Percentiles rank a stretch among this genome's conserved stretches.
phyloP scores from a whole-genome alignment of 2,888 invertebrate genomes.

The Hylaea fasciaria region DNA sequence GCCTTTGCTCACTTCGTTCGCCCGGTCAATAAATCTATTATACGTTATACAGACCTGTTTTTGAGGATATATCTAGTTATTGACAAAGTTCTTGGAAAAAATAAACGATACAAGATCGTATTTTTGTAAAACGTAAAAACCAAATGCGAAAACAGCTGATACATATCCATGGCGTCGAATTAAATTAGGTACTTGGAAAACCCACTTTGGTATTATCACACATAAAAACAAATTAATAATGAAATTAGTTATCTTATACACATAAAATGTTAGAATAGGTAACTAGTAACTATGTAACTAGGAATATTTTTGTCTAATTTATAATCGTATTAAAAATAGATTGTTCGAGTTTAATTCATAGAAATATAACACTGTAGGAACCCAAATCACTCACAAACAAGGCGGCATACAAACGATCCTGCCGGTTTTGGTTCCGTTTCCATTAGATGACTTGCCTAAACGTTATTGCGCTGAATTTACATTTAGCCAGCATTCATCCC shows the following conservation, averaged over 20 bases:
- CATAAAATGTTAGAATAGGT: too few species aligned
- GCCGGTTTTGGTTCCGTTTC: background rate
- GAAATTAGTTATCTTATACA: too few species aligned
- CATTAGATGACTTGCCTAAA: constrained; percentile 22
- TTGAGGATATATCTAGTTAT: background rate
- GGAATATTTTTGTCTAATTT: too few species aligned
- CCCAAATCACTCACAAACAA: constrained; percentile 5
- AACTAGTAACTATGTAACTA: too few species aligned
- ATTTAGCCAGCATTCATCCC: constrained; percentile 10
- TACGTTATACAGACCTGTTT: too few species aligned
- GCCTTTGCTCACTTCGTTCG: too few species aligned
- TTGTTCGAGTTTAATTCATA: constrained; percentile 2
- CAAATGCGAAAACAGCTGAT: constrained; percentile 8
- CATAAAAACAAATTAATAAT: too few species aligned
- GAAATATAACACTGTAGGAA: constrained; percentile 3
- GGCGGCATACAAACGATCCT: constrained; percentile 4
- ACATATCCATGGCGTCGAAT: constrained; percentile 12
- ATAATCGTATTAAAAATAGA: constrained; percentile 10
- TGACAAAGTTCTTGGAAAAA: background rate
- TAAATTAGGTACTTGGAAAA: constrained; percentile 16
- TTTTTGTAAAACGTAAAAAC: constrained; percentile 6
- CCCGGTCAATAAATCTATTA: too few species aligned
- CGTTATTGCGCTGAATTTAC: constrained; percentile 2
- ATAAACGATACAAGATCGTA: background rate
- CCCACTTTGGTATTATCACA: background rate